These are phyloP conservation scores for Sabatieria punctata DNA, from an alignment of 2,888 invertebrate genomes.

Conservation along the genomic window DNA sequence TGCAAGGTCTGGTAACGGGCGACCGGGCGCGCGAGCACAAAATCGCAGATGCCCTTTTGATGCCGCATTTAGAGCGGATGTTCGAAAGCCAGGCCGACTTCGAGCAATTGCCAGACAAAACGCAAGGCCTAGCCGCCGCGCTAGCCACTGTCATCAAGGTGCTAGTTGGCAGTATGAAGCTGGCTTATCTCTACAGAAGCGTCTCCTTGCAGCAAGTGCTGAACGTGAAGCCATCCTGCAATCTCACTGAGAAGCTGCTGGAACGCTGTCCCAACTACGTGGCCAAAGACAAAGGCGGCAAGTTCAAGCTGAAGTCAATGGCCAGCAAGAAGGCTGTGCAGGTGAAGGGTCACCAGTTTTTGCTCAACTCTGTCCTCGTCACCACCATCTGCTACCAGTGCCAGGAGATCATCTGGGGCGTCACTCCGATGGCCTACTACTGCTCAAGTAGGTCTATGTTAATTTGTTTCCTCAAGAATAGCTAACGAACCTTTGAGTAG, in stretches of 20 bases:
- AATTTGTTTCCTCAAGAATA: too few species aligned
- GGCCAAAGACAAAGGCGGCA: slow-evolving; percentile 52
- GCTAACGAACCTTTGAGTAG: too few species aligned
- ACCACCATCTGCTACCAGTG: slow-evolving; percentile 85
- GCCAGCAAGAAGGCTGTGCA: slow-evolving; percentile 12
- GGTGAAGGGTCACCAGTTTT: slow-evolving; percentile 72
- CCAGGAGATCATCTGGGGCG: slow-evolving; percentile 74
- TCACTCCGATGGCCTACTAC: slow-evolving; percentile 88
- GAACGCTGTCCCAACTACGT: slow-evolving; percentile 68
- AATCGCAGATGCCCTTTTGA: slow-evolving; percentile 23
- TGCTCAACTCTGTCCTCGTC: slow-evolving; percentile 67
- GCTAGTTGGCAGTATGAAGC: too few species aligned
- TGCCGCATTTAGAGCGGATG: slow-evolving; percentile 17
- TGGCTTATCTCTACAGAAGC: too few species aligned
- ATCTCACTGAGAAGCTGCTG: slow-evolving; percentile 37
- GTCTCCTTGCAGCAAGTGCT: slow-evolving; percentile 20
- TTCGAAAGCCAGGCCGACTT: slow-evolving; percentile 36
- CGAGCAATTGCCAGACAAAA: slow-evolving; percentile 47
- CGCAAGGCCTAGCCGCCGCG: slow-evolving; percentile 54
- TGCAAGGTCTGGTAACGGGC: slow-evolving; percentile 53
- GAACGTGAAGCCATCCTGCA: slow-evolving; percentile 19
- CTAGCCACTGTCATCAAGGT: slow-evolving; percentile 63
- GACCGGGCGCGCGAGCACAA: slow-evolving; percentile 57
- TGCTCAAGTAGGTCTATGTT: slow-evolving; percentile 65
- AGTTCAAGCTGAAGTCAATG: background rate